Evolutionary conservation across 1,140 invertebrate species (phyloP).

Genomic region (Cherax destructor): DNA sequence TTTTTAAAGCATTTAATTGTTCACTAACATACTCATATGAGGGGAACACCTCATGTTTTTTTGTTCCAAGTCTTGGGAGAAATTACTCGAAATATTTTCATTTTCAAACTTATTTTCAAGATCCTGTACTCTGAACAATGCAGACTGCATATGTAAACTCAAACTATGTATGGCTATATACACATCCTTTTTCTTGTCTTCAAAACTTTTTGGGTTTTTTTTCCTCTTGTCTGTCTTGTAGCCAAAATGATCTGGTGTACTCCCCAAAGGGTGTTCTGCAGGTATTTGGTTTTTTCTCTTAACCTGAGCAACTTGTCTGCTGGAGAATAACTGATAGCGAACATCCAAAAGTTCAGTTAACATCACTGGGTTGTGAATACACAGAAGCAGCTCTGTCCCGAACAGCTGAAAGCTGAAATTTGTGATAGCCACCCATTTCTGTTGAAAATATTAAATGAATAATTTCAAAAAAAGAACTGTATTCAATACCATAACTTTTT

Average conservation of each 20-base stretch:
- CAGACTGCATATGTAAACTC: conserved; percentile 41
- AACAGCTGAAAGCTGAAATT: conserved; percentile 44
- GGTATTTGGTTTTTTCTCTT: background rate
- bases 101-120: conserved; percentile 38
- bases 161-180: conserved; percentile 42
- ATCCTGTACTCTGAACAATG: conserved; percentile 34
- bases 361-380: background rate
- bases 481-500: background rate
- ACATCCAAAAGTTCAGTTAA: background rate
- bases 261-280: conserved; percentile 19
- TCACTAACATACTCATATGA: conserved; percentile 32
- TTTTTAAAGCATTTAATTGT: conserved; percentile 12
- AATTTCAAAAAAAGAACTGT: background rate
- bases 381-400: conserved; percentile 40
- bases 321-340: background rate
- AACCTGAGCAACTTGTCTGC: background rate
- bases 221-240: conserved; percentile 4
- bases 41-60: background rate
- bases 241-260: conserved; percentile 41
- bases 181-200: conserved; percentile 45
- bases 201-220: conserved; percentile 2
- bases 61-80: background rate
- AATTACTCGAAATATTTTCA: background rate
- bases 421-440: conserved; percentile 35
- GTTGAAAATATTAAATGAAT: background rate